Evolutionary conservation across 2,888 invertebrate genomes (phyloP).

Genomic region (Zele albiditarsus): DNA sequence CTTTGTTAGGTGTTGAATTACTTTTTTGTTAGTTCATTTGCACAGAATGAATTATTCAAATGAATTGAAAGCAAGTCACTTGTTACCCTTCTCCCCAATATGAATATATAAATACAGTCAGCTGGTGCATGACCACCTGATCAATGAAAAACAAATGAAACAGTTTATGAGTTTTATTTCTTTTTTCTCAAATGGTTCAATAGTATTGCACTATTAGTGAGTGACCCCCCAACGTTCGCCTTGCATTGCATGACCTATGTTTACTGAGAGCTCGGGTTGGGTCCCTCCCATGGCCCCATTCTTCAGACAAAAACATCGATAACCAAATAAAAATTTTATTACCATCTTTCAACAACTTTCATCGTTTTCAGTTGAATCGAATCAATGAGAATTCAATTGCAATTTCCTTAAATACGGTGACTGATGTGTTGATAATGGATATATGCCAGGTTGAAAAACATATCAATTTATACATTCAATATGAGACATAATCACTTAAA

Average conservation of each 20-base stretch:
- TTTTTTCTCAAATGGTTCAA: background rate
- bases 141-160: conserved; percentile 59
- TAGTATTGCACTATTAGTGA: conserved; percentile 67
- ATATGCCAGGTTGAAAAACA: background rate
- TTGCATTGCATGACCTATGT: conserved; percentile 51
- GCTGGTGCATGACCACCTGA: conserved; percentile 71
- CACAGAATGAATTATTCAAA: background rate
- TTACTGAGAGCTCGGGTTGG: conserved; percentile 49
- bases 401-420: conserved; percentile 42
- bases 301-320: conserved; percentile 51
- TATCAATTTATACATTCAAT: background rate
- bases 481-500: background rate
- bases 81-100: conserved; percentile 39
- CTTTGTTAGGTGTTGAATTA: conserved; percentile 34
- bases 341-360: background rate
- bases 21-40: background rate
- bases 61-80: conserved; percentile 42
- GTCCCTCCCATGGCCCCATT: conserved; percentile 62
- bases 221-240: conserved; percentile 57
- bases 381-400: background rate
- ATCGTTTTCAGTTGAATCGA: background rate
- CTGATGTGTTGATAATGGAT: conserved; percentile 32
- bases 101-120: conserved; percentile 64
- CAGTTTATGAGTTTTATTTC: background rate
- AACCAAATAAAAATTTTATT: background rate